phyloP scores from a whole-genome alignment of 2,113 vertebrate genomes.

The Tyto alba region DNA sequence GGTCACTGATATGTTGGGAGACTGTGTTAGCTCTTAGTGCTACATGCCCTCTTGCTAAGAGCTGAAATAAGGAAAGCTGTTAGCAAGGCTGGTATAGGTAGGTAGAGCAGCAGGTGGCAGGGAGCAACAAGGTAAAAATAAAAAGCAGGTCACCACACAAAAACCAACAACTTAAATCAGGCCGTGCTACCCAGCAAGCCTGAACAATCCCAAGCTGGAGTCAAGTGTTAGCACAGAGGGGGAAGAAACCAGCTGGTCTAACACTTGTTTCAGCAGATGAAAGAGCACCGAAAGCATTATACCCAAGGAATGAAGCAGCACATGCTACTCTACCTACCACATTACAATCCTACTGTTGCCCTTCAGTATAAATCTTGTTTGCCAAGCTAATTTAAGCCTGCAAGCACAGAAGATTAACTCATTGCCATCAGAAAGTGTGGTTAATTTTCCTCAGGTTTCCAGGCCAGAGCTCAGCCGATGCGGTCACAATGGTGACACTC shows the following conservation, averaged over 20 bases:
- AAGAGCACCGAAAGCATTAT: not conserved
- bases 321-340: accelerated
- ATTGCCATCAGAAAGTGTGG: not conserved
- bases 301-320: accelerated
- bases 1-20: not conserved
- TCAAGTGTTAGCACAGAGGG: accelerated
- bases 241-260: not conserved
- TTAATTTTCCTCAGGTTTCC: not conserved
- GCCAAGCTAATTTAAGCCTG: not conserved
- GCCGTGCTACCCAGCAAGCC: not conserved
- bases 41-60: not conserved
- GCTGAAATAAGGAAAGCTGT: not conserved
- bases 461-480: not conserved
- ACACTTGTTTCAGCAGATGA: not conserved
- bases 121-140: not conserved
- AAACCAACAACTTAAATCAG: not conserved
- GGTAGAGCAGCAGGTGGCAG: not conserved
- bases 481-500: accelerated
- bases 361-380: not conserved
- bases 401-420: not conserved
- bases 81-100: not conserved
- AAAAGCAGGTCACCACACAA: not conserved
- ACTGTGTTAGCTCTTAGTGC: not conserved
- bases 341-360: not conserved
- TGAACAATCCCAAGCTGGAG: not conserved